Evolutionary conservation across 2,797 vertebrate species (phyloP).

Genomic region (Mormyrops boulengeri): DNA sequence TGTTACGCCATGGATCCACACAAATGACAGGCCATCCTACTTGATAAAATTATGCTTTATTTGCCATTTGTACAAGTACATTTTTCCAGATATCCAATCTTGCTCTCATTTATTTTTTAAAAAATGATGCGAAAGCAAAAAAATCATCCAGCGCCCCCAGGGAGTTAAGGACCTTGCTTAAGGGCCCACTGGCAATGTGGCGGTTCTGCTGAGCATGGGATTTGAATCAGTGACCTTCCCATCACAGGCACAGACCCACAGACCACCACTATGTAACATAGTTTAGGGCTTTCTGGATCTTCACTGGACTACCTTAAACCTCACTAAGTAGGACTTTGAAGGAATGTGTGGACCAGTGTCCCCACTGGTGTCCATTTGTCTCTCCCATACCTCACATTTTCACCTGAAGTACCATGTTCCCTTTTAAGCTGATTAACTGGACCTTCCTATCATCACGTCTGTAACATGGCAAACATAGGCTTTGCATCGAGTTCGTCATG

Average conservation of each 20-base stretch:
- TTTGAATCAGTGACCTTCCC: neutral
- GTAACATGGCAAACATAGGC: neutral
- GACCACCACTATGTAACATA: neutral
- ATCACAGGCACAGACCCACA: neutral
- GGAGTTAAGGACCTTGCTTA: neutral
- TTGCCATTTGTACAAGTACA: neutral
- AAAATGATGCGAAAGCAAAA: neutral
- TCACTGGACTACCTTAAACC: neutral
- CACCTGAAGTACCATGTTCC: neutral
- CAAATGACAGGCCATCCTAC: neutral
- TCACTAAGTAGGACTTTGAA: neutral
- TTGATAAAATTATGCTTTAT: neutral
- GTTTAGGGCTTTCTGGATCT: neutral
- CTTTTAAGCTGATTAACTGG: neutral
- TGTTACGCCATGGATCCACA: neutral
- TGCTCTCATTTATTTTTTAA: neutral
- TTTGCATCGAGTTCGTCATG: neutral
- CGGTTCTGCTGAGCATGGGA: neutral
- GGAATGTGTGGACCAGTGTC: neutral
- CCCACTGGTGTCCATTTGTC: neutral
- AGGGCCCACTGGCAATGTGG: neutral
- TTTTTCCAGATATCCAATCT: neutral
- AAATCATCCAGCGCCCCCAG: neutral
- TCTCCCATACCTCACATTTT: neutral
- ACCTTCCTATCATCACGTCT: neutral